Evolutionary conservation across 2,113 vertebrate genomes (phyloP), one percentile per base, ranked within the genome.

Genomic region (Malurus cyaneus): DNA sequence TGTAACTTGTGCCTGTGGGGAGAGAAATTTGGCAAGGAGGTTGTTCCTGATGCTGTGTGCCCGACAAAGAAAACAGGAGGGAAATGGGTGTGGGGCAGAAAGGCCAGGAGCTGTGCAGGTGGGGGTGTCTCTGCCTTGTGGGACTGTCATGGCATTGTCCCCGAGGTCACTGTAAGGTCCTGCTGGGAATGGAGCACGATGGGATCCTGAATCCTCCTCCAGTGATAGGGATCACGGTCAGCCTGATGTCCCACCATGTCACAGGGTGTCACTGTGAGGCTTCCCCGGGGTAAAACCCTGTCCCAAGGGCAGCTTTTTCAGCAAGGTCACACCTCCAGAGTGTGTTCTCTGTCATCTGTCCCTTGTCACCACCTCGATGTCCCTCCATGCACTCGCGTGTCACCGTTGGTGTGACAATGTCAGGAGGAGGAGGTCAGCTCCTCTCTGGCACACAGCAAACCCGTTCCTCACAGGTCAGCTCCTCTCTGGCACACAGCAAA

Each of bases 321-420:
- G 31, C 21, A 12, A 41, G 59, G 18, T 18, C 41, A 32, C 8
- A 14, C 32, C 39, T 80, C 41, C 62, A 36, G n/a, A 52, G 20
- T 3, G 2, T 1, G 15, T n/a, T 31, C 52, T 86, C 80, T 59
- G 4, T n/a, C 53, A 6, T 5, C 52, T 12, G 31, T 59, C 52
- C 31, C 14, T 84, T 2, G 12, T 61, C 71, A 21, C 28, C 56
- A 3, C 16, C 56, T 34, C 4, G 3, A 2, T 19, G 49, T 41
- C 52, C 42, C 12, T 1, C 44, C 5, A 2, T 2, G 3, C 1
- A 14, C 32, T 56, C 2, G 0, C 5, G 1, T 1, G 2, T 57
- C 2, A 0, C 42, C 24, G 28, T 4, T 19, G 32, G 16, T 52
- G 14, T 72, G 67, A 8, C 19, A 7, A 17, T 36, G 70, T 32